Evolutionary conservation across 2,888 invertebrate species (phyloP), one percentile per base, ranked within the genome.

Genomic region (Amiota communis): DNA sequence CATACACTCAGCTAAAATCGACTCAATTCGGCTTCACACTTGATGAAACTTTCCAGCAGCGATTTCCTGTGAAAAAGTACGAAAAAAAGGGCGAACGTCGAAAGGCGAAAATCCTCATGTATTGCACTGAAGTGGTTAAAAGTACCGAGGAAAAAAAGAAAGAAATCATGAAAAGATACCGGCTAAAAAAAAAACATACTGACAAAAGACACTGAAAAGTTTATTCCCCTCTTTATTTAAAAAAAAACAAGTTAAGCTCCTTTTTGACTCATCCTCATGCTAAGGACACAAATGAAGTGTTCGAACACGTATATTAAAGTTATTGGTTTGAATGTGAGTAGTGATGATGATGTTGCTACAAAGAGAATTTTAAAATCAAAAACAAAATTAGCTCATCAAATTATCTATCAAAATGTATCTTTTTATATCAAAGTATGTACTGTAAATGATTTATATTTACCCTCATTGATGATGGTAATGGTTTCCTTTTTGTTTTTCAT

Each of bases 121-220:
- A 68, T 72, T 70, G 68, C 68, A 47, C 59, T 51, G 10, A 73
- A 79, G 84, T 81, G 75, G 82, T 76, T 56, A 71, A 71, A 71
- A 70, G 74, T 36, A 48, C 23, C n/a, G 46, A 65, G 57, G 56
- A 51, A 72, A 64, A 74, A 72, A 73, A 73, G 0, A 36, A 36
- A 36, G 36, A 36, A 36, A 36, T 36, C 36, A 36, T 36, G 36
- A 23, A 23, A 3, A 23, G 23, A 36, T 36, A 36, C 36, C 6
- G 36, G 8, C 36, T 4, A 36, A 36, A 36, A 36, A 36, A 36
- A 51, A 51, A 23, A 46, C 15, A 70, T 80, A 80, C 81, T 82
- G 79, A 85, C 82, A 75, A 76, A 85, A 81, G 80, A 77, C 76
- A 75, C 76, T 76, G 72, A 69, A 79, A 81, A 78, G 69, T 83